Base-by-base conservation (phyloP, 2,888 invertebrate species). In the Amiota communis region DNA sequence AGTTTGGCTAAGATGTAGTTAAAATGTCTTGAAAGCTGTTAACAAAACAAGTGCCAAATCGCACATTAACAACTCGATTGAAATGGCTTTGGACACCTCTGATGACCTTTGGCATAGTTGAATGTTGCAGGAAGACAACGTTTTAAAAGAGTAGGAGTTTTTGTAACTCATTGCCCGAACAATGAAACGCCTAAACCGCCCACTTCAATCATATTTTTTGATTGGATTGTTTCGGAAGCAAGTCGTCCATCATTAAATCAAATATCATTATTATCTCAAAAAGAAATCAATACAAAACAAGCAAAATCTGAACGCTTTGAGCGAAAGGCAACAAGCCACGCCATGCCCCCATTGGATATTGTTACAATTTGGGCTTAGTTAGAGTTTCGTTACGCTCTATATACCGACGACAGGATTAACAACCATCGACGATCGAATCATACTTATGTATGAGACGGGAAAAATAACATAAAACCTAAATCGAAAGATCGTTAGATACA, bases 151-250 rank as follows among this genome's bases (percentile, higher is more conserved):
- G 59, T 74, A 76, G 76, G 76, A 68, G 72, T 57, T 76, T n/a
- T 57, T n/a, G n/a, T n/a, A n/a, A 15, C n/a, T 51, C 51, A 20
- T 20, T 23, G 67, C 64, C 23, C 20, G 23, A 36, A 63, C 23
- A 23, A 2, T 23, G 23, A 23, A 23, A 3, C 53, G 68, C 49
- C 46, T 49, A 51, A 73, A 70, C 36, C 83, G 85, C 83, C 86
- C 81, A 83, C 84, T 83, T 85, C 84, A 83, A 83, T 83, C 86
- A 83, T 85, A 83, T 83, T 85, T 83, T 83, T 85, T 83, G 83
- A 83, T 83, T 83, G 83, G 83, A 83, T 85, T 85, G 84, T 85
- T 83, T 83, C 83, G 83, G 86, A 85, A 83, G 83, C 83, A 83
- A 83, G 86, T 83, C 83, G 83, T 85, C 36, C 36, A 36, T 36